Evolutionary conservation across 2,113 vertebrate species (phyloP).

Genomic region (Phalacrocorax aristotelis): DNA sequence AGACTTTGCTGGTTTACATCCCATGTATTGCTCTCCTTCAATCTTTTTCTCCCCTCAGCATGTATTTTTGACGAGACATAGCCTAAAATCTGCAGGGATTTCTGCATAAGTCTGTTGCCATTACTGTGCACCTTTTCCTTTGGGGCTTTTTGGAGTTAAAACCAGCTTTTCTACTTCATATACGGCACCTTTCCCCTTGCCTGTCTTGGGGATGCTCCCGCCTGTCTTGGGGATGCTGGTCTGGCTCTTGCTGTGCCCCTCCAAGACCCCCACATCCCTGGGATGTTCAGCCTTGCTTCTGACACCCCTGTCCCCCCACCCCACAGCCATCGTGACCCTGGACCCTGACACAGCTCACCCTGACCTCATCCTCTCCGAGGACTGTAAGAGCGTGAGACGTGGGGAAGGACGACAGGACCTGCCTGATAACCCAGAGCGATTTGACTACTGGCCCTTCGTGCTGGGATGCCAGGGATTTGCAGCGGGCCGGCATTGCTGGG

Average conservation of each 20-base stretch:
- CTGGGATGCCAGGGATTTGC: slow-evolving; percentile 4
- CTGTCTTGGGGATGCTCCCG: background rate
- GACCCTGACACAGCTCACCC: slow-evolving; percentile 70
- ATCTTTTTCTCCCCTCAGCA: background rate
- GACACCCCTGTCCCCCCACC: background rate
- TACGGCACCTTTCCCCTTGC: too few relatives aligned
- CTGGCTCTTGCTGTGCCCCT: rapidly evolving
- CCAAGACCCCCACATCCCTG: background rate
- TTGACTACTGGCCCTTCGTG: slow-evolving; percentile 64
- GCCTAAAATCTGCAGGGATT: background rate
- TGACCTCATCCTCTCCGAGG: slow-evolving; percentile 60
- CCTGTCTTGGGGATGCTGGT: too few relatives aligned
- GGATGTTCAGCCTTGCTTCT: background rate
- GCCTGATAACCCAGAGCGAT: slow-evolving; percentile 28
- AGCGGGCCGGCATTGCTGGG: slow-evolving; percentile 44
- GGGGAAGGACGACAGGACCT: background rate
- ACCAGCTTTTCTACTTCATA: background rate
- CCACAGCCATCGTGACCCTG: slow-evolving; percentile 51
- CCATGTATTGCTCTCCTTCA: rapidly evolving
- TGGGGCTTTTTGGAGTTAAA: background rate
- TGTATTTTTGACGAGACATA: rapidly evolving
- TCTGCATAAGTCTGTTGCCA: too few relatives aligned
- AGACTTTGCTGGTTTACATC: background rate
- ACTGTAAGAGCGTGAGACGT: slow-evolving; percentile 45
- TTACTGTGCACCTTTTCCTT: background rate